Conservation (phyloP, 2,797 vertebrate genomes). For the Caiman crocodilus region DNA sequence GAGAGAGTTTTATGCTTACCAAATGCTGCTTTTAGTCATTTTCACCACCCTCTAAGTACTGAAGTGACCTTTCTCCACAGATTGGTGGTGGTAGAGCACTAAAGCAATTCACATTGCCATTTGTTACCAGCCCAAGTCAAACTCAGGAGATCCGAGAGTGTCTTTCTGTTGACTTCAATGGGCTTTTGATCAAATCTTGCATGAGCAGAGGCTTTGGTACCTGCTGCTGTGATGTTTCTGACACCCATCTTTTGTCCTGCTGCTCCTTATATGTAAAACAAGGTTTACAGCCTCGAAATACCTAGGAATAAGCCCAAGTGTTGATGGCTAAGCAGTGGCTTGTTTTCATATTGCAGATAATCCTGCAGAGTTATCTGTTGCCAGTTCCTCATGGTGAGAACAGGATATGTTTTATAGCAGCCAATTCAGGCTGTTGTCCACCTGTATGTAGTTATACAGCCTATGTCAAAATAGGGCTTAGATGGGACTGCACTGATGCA, state of each 20-base stretch:
- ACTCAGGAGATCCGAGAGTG: background rate
- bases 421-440: background rate
- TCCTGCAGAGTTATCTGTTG: background rate
- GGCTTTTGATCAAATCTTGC: background rate
- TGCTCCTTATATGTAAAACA: slow-evolving; percentile 7
- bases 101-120: background rate
- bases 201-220: background rate
- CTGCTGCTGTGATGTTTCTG: background rate
- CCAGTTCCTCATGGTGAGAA: rapidly evolving
- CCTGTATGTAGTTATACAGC: background rate
- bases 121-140: background rate
- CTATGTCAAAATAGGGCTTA: rapidly evolving
- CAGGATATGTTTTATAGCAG: background rate
- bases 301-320: rapidly evolving
- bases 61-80: background rate
- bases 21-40: background rate
- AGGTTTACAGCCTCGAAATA: slow-evolving; percentile 1
- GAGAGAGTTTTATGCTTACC: background rate
- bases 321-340: background rate
- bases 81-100: background rate
- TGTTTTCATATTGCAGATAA: background rate
- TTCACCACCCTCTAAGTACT: background rate
- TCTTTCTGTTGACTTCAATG: background rate
- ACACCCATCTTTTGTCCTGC: background rate
- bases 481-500: rapidly evolving